Percentiles rank a stretch among this genome's conserved stretches.
Conservation (phyloP, 1,140 invertebrate species). For the Uloborus diversus region DNA sequence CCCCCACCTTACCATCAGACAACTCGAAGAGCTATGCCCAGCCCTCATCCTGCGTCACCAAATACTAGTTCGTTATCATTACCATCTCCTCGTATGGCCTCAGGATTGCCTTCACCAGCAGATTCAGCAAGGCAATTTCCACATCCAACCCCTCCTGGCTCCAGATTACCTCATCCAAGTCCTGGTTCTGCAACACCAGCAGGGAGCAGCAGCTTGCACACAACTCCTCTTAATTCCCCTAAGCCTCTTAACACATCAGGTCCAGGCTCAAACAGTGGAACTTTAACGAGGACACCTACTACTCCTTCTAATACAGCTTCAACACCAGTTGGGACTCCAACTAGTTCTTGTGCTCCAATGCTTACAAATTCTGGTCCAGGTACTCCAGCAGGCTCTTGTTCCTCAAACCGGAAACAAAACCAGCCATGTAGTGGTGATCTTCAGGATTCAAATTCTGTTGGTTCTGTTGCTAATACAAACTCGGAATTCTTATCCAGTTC, state of each 20-base stretch:
- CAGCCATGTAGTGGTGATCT: conserved; percentile 45
- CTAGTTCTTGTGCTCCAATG: conserved; percentile 32
- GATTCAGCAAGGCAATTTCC: conserved; percentile 68
- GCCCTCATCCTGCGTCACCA: conserved; percentile 69
- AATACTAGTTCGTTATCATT: conserved; percentile 61
- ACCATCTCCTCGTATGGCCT: conserved; percentile 70
- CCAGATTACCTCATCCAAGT: conserved; percentile 71
- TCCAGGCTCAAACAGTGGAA: conserved; percentile 46
- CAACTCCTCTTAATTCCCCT: conserved; percentile 53
- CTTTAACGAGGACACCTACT: conserved; percentile 43
- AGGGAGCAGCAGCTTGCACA: conserved; percentile 50
- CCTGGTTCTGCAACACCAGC: conserved; percentile 66
- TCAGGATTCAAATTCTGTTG: conserved; percentile 51
- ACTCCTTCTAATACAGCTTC: conserved; percentile 43
- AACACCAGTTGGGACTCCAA: conserved; percentile 50
- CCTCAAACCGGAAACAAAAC: conserved; percentile 42
- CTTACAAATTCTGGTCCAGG: conserved; percentile 36
- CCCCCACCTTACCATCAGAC: conserved; percentile 86
- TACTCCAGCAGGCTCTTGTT: conserved; percentile 44
- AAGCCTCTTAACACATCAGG: conserved; percentile 45
- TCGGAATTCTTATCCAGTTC: conserved; percentile 26
- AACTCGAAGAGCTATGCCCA: conserved; percentile 81
- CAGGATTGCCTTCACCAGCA: conserved; percentile 76
- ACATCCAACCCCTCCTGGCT: conserved; percentile 46
- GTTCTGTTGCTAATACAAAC: conserved; percentile 13